Percentiles rank a stretch among this genome's conserved stretches.
Conservation (phyloP, 1,140 invertebrate species). For the Agraylea sexmaculata region DNA sequence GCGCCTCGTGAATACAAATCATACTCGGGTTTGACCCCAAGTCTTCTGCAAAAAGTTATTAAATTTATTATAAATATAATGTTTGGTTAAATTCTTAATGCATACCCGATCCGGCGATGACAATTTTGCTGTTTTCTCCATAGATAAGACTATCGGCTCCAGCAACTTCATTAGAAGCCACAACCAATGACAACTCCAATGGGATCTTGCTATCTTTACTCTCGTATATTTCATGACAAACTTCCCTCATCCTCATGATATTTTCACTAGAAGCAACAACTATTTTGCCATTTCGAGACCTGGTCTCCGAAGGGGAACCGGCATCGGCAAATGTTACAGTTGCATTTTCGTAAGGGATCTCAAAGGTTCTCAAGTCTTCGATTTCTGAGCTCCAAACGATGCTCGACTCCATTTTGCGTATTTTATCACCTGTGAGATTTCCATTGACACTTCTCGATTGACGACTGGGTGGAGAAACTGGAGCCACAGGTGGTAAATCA, state of each 20-base stretch:
- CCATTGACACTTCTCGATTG: conserved; percentile 6
- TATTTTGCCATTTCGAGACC: conserved; percentile 24
- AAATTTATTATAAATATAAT: neutral
- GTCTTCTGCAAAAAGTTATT: conserved; percentile 6
- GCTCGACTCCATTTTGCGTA: neutral
- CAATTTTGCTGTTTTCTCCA: conserved; percentile 18
- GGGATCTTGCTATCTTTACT: conserved; percentile 22
- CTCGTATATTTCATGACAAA: conserved; percentile 17
- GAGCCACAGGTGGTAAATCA: no score
- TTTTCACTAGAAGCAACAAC: conserved; percentile 21
- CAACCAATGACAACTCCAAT: conserved; percentile 34
- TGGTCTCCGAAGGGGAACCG: conserved; percentile 19
- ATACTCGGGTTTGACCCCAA: conserved; percentile 17
- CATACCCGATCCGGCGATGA: conserved; percentile 18
- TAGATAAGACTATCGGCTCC: conserved; percentile 33
- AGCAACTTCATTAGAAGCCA: conserved; percentile 29
- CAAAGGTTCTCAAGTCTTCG: neutral
- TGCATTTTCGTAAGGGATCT: conserved; percentile 15
- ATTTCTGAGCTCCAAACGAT: neutral
- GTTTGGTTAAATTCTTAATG: neutral
- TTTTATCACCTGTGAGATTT: conserved; percentile 1
- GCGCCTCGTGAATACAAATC: conserved; percentile 36
- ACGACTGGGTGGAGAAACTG: conserved; percentile 5
- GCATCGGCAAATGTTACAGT: conserved; percentile 14
- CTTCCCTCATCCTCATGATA: conserved; percentile 13